A percentile compares a stretch with the other conserved stretches of the same genome.
These are phyloP conservation scores for Caenorhabditis sp. DNA, from an alignment of 2,888 invertebrate species.

Conservation along the genomic window DNA sequence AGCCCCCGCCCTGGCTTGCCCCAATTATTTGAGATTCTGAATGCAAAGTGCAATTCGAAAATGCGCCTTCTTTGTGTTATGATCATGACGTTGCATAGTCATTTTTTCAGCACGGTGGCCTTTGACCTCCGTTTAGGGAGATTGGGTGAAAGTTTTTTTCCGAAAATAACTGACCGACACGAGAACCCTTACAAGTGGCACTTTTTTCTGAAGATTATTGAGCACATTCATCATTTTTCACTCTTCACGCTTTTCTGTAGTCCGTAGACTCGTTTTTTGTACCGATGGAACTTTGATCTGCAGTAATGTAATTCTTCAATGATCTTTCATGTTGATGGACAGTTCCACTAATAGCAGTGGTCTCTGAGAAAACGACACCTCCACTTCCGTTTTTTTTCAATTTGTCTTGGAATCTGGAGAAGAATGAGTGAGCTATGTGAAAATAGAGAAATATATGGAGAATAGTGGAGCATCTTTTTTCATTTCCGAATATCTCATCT, in stretches of 20 bases:
- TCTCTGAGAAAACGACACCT: neutral
- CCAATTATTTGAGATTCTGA: slow-evolving; percentile 34
- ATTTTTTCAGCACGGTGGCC: slow-evolving; percentile 23
- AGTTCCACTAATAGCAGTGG: slow-evolving; percentile 3
- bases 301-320: neutral
- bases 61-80: slow-evolving; percentile 46
- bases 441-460: neutral
- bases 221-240: slow-evolving; percentile 54
- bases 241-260: neutral
- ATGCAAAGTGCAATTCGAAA: slow-evolving; percentile 41
- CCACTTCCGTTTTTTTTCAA: slow-evolving; percentile 26
- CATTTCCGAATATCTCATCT: slow-evolving; percentile 31
- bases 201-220: slow-evolving; percentile 53
- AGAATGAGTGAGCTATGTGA: slow-evolving; percentile 8
- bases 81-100: slow-evolving; percentile 31
- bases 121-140: slow-evolving; percentile 19
- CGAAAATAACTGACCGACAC: slow-evolving; percentile 40
- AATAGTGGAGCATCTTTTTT: neutral
- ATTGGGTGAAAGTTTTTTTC: slow-evolving; percentile 4
- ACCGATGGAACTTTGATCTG: neutral
- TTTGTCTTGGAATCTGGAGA: slow-evolving; percentile 19
- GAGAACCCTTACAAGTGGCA: slow-evolving; percentile 54
- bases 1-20: slow-evolving; percentile 19
- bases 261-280: neutral
- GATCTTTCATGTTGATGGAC: neutral